These are phyloP conservation scores for Carapus acus DNA, from an alignment of 2,797 vertebrate species.

Conservation along the genomic window DNA sequence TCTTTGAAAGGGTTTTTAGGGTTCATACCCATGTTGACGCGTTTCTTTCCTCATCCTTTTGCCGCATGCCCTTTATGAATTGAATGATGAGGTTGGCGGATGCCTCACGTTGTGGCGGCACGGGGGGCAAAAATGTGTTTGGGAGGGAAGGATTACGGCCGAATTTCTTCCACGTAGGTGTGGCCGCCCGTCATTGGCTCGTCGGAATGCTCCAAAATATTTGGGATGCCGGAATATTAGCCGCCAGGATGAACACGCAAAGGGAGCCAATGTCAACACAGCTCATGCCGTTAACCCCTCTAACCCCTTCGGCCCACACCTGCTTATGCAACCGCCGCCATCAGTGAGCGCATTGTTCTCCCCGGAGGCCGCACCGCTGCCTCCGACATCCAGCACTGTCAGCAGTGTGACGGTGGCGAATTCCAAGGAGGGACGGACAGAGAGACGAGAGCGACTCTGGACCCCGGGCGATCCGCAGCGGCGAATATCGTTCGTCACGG, in stretches of 20 bases:
- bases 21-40: too few species aligned
- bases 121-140: too few species aligned
- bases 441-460: too few species aligned
- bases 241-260: conserved; percentile 67
- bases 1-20: too few species aligned
- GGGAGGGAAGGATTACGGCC: too few species aligned
- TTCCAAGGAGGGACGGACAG: conserved; percentile 34
- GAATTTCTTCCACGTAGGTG: conserved; percentile 63
- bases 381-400: conserved; percentile 23
- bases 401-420: conserved; percentile 29
- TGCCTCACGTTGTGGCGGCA: too few species aligned
- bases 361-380: conserved; percentile 2
- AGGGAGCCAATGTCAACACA: conserved; percentile 66
- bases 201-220: conserved; percentile 69
- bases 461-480: too few species aligned
- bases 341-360: conserved; percentile 46
- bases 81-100: too few species aligned
- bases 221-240: conserved; percentile 75
- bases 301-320: conserved; percentile 57
- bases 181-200: conserved; percentile 48
- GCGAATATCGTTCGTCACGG: conserved; percentile 43
- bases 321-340: conserved; percentile 30
- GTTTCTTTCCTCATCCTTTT: too few species aligned
- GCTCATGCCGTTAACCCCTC: conserved; percentile 56
- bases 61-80: too few species aligned